Evolutionary conservation across 2,113 vertebrate species (phyloP), one percentile per base, ranked within the genome.

Genomic region (Sebastes schlegelii): DNA sequence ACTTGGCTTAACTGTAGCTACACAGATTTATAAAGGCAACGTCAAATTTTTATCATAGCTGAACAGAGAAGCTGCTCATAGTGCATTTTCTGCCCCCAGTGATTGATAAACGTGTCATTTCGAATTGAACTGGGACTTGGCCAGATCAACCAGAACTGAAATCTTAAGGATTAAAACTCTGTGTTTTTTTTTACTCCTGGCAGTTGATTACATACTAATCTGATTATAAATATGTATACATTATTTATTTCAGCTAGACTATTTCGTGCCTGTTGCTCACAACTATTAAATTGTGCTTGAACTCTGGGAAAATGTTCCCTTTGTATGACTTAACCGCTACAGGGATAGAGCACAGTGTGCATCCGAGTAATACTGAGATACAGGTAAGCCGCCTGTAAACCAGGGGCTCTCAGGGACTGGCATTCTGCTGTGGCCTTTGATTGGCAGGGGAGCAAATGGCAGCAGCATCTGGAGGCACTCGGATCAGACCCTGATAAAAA

Each of bases 391-490:
- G 65, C 69, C 75, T 77, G 84, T 80, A 76, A 89, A 74, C 34
- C 52, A 26, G 81, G 34, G 68, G 17, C 89, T 82, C 90, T 55
- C 60, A 72, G 87, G 89, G 83, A 71, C 84, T 87, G 88, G 68
- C 87, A 88, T 91, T 90, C 90, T 86, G 68, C 79, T 66, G 75
- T 62, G 76, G 82, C 80, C 71, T 91, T 88, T 94, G 92, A 94
- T 91, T 94, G 94, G 88, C 94, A 93, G 92, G 84, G 84, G 90
- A 90, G 88, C 79, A 93, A 94, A 94, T 91, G 92, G 90, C 92
- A 90, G 52, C 72, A 72, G 78, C 87, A 86, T 93, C 92, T 90
- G 83, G 74, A 93, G 92, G 90, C 88, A 70, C 76, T 89, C 43
- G 74, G 74, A 85, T 92, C 80, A 77, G 78, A 87, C 49, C 70